Conservation (phyloP, 2,797 vertebrate genomes). For the Gambelia wislizenii region DNA sequence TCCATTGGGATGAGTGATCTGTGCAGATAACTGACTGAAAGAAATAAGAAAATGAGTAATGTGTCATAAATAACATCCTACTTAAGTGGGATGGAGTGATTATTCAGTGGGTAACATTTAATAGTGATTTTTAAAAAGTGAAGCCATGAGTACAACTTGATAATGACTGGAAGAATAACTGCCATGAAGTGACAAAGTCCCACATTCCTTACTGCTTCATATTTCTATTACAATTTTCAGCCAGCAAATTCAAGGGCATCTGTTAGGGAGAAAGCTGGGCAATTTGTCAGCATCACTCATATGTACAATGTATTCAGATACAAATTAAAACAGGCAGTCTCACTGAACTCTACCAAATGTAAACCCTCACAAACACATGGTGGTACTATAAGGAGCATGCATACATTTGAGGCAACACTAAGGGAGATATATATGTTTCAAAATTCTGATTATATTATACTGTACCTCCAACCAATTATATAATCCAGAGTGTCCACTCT, state of each 20-base stretch:
- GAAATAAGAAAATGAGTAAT: neutral
- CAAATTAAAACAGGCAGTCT: neutral
- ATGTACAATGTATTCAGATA: neutral
- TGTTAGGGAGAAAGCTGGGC: neutral
- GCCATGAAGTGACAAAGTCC: neutral
- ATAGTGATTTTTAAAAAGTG: neutral
- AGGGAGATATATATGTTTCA: constrained; percentile 1
- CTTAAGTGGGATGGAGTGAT: too few species aligned
- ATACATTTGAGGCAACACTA: neutral
- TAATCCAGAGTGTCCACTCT: constrained; percentile 58
- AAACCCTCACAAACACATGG: neutral
- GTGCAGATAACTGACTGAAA: constrained; percentile 46
- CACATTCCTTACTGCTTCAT: neutral
- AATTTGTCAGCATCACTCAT: neutral
- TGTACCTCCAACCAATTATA: constrained; percentile 73
- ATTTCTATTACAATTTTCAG: neutral
- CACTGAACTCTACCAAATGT: neutral
- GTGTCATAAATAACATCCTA: neutral
- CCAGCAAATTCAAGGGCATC: neutral
- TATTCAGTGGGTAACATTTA: neutral
- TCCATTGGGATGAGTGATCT: constrained; percentile 62
- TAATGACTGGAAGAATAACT: neutral
- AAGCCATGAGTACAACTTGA: neutral
- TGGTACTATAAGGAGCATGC: neutral
- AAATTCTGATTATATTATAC: constrained; percentile 55